phyloP scores from a whole-genome alignment of 2,113 vertebrate genomes.

The Reinhardtius hippoglossoides region DNA sequence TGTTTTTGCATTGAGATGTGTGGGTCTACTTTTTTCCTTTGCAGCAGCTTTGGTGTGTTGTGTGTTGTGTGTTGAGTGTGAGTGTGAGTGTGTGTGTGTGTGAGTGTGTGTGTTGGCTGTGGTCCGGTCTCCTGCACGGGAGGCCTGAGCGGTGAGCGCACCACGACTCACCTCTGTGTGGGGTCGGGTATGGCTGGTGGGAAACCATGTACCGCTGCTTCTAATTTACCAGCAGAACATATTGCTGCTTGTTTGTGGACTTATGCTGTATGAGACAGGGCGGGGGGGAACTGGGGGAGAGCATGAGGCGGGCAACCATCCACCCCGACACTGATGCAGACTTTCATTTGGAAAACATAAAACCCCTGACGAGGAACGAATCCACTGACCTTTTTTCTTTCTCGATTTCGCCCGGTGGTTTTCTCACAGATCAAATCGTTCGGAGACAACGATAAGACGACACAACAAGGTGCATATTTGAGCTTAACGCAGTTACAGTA shows the following conservation, averaged over 20 bases:
- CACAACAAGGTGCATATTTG: conserved; percentile 75
- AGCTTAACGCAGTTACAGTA: conserved; percentile 75
- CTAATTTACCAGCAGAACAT: conserved; percentile 80
- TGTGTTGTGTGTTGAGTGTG: conserved; percentile 23
- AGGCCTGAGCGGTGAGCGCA: conserved; percentile 18
- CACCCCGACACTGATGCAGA: conserved; percentile 47
- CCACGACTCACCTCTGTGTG: conserved; percentile 30
- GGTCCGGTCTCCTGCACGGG: conserved; percentile 19
- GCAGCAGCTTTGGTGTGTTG: too few species aligned
- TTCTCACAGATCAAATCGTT: conserved; percentile 75
- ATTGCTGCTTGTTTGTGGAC: conserved; percentile 75
- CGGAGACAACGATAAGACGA: conserved; percentile 60
- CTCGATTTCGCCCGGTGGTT: conserved; percentile 38
- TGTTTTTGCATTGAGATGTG: conserved; percentile 42
- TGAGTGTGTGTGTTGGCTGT: neutral
- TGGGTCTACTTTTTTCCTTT: conserved; percentile 34
- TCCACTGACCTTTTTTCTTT: conserved; percentile 36
- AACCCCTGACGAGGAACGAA: conserved; percentile 56
- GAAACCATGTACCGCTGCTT: conserved; percentile 67
- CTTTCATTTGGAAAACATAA: conserved; percentile 27
- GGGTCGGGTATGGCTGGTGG: neutral
- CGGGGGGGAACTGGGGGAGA: neutral
- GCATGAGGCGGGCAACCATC: conserved; percentile 32
- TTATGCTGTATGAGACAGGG: conserved; percentile 58
- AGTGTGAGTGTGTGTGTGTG: conserved; percentile 9